These are phyloP conservation scores for Bubo blakistoni DNA, from an alignment of 2,113 vertebrate species.

Conservation along the genomic window DNA sequence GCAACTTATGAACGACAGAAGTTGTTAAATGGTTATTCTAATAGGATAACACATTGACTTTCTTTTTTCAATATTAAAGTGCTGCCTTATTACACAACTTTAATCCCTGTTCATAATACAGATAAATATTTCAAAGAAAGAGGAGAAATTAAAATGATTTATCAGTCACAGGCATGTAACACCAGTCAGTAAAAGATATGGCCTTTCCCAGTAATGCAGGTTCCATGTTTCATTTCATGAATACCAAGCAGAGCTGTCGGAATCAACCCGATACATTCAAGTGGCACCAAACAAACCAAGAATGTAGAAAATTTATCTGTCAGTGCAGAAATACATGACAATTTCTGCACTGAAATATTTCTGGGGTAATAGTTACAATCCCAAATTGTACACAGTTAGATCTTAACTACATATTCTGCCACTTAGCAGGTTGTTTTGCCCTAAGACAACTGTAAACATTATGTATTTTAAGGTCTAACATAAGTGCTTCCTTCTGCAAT, in stretches of 20 bases:
- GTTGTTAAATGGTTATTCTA: neutral
- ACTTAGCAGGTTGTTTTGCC: neutral
- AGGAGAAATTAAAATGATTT: neutral
- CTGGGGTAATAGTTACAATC: neutral
- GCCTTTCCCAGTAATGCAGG: neutral
- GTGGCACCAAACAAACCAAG: neutral
- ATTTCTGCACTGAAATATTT: neutral
- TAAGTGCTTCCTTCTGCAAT: neutral
- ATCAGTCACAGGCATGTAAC: accelerated
- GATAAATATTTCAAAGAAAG: neutral
- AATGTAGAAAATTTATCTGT: neutral
- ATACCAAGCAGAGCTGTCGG: neutral
- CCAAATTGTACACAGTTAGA: neutral
- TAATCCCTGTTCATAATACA: neutral
- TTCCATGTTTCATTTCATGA: neutral
- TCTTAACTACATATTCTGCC: neutral
- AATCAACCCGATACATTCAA: neutral
- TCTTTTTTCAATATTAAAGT: neutral
- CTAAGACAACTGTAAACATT: neutral
- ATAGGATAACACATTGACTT: neutral
- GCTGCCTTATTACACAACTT: neutral
- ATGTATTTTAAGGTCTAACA: neutral
- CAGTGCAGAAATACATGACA: neutral
- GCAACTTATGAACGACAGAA: neutral
- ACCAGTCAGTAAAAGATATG: neutral